Evolutionary conservation across 1,140 invertebrate species (phyloP), one percentile per base, ranked within the genome.

Genomic region (Pinna nobilis): DNA sequence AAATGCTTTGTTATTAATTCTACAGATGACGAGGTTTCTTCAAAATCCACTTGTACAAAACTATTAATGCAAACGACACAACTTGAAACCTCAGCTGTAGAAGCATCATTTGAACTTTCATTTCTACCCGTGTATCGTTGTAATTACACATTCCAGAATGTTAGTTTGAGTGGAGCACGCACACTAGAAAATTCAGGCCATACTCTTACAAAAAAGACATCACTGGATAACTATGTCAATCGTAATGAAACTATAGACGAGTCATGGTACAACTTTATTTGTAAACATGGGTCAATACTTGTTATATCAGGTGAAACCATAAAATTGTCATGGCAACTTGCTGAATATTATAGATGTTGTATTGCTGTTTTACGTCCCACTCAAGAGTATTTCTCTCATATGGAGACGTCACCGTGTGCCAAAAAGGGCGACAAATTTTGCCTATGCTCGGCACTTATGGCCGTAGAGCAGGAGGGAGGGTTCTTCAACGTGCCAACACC

Each of bases 11-110:
- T 74, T 74, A 49, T 64, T 9, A 69, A 74, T 49, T 41, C 33
- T 47, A 18, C 28, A 25, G 39, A 70, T 53, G 57, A 74, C n/a
- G 55, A 44, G 59, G 15, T 44, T 32, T 41, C 60, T 39, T 18
- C 75, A 15, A 77, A 73, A n/a, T 74, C 55, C 23, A 2, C 73
- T 0, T 72, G 65, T 70, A 77, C 59, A 28, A 80, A 80, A 70
- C 1, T 70, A 3, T 39, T 77, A 30, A 72, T 74, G 47, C 18
- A 69, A 7, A 76, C 66, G 7, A 70, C 74, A 3, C 74, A 79
- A 61, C 25, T 67, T 32, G 67, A 76, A 25, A 44, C 74, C 35
- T 74, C 74, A 11, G 23, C 47, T 47, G 39, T 71, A 5, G 74
- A 79, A 60, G 49, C 70, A 0, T 70, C 61, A 18, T 79, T 23